These are phyloP conservation scores for Habropoda laboriosa DNA, from an alignment of 1,140 invertebrate species.

Conservation along the genomic window DNA sequence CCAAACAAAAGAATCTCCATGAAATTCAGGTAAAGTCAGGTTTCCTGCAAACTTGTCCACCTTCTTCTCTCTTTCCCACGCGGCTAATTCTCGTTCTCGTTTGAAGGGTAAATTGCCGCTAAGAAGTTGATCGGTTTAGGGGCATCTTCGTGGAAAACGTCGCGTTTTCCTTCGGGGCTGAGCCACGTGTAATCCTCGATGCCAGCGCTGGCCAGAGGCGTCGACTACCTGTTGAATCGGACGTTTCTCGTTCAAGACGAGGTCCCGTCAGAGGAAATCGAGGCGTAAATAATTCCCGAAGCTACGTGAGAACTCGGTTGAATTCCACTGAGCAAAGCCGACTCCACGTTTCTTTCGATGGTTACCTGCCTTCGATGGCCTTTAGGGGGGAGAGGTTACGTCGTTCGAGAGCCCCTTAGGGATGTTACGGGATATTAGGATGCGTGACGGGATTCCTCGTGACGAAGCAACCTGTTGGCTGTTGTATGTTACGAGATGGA, in stretches of 20 bases:
- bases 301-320: slow-evolving; percentile 48
- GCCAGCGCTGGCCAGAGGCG: neutral
- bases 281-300: slow-evolving; percentile 36
- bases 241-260: neutral
- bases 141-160: neutral
- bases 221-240: slow-evolving; percentile 56
- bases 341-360: neutral
- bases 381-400: neutral
- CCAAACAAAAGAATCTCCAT: too few species aligned
- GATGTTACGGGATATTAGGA: neutral
- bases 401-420: neutral
- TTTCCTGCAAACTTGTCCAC: too few species aligned
- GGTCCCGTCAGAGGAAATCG: neutral
- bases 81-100: neutral
- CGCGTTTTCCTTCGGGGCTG: neutral
- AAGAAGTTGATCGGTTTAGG: slow-evolving; percentile 19
- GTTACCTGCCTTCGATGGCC: neutral
- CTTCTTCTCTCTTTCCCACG: too few species aligned
- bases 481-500: neutral
- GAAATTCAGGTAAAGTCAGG: too few species aligned
- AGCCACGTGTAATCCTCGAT: neutral
- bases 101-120: neutral
- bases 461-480: neutral
- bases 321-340: slow-evolving; percentile 20
- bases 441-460: neutral